Base-by-base conservation (phyloP, 2,113 vertebrate genomes). In the Nothoprocta perdicaria region DNA sequence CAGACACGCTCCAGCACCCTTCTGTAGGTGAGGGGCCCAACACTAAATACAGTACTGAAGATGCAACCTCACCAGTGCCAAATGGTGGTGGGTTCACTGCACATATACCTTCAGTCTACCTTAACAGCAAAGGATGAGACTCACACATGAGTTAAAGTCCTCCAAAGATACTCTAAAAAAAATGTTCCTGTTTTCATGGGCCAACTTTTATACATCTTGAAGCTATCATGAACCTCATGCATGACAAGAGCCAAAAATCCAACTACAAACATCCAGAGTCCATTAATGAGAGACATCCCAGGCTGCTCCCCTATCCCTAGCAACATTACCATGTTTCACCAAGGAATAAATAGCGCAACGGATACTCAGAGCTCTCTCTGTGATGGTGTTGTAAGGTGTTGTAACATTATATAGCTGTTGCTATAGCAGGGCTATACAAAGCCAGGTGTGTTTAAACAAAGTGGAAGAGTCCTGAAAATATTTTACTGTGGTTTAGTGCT, bases 401-500 rank as follows among this genome's bases (percentile, higher is more conserved):
- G 9, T 14, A 4, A 23, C 16, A 26, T 52, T 78, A 13, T 12
- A 11, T 18, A 33, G 19, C 31, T 73, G 83, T 84, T 95, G 78
- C 89, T 87, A 71, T 6, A 81, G 53, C 86, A 93, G 68, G 10
- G 4, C 60, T 89, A 65, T 38, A 65, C 78, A 92, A 82, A 81
- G 35, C 45, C 9, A 15, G 23, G 55, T 53, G 62, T 73, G 62
- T 73, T 84, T 86, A 66, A 81, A 84, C 43, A 72, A 48, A n/a
- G 29, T 81, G 45, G 23, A 27, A 60, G 53, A 72, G 65, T 22
- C 41, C 31, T 72, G 73, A n/a, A 40, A 52, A 9, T 12, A 86
- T 91, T 66, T 76, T 84, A 60, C 35, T 31, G 10, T 31, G 63
- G 67, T 93, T 94, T 92, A 66, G 57, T 63, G 60, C 26, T 24